Evolutionary conservation across 2,113 vertebrate species (phyloP).

Genomic region (human (Homo sapiens)): GRCh38 chr12:44007001-44007500

Average conservation of each 20-base stretch:
- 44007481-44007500: not conserved
- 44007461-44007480: not conserved
- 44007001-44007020: not conserved
- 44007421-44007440: not conserved
- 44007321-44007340: not conserved
- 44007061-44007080: not conserved
- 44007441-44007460: not conserved
- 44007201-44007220: not conserved
- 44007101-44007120: not conserved
- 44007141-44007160: not conserved
- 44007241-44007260: not conserved
- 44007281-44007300: not conserved
- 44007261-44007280: not conserved
- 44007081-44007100: not conserved
- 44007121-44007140: not conserved
- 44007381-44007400: not conserved
- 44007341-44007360: not conserved
- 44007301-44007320: not conserved
- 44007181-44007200: not conserved
- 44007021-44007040: not conserved
- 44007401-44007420: not conserved
- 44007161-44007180: no score
- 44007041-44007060: not conserved
- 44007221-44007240: not conserved
- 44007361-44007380: not conserved